Base-by-base conservation (phyloP, 2,797 vertebrate genomes). In the Heteromormyrus szaboi region DNA sequence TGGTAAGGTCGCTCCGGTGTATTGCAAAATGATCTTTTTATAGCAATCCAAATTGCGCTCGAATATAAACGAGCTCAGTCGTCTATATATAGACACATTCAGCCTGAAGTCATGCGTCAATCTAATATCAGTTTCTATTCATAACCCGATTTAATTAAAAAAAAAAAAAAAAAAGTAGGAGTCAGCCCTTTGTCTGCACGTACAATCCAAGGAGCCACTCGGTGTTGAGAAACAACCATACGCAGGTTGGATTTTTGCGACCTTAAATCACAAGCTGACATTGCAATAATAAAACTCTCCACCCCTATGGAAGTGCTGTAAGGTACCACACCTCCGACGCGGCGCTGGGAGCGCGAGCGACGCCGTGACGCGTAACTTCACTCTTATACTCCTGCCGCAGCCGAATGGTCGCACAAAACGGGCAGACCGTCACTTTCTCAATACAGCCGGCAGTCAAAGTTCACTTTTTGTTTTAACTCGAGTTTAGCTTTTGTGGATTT, bases 261-360 rank as follows among this genome's bases (percentile, higher is more conserved):
- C 95, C 95, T 96, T 97, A 96, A 96, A 95, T 93, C 90, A 90
- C 91, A 93, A 90, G 94, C 95, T 95, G 95, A 96, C 95, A 93
- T 89, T 92, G 94, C 93, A 93, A 91, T 93, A 93, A 91, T 89
- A 0, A 65, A 25, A 89, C 87, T 91, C 95, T 94, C 94, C 95
- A 72, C 95, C 95, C 95, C 93, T 94, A 91, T 91, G 91, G 88
- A 87, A 89, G 91, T 91, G 87, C 83, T 1, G 91, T 93, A 92
- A 93, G 94, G 92, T 92, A 92, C 91, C 93, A 93, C 94, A 94
- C 95, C 93, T 94, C 93, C 91, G 88, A 91, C 25, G 25, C 68
- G 85, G 5, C 62, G 68, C 86, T 91, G 91, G 90, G 90, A 88
- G 53, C 8, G 14, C 87, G 90, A 87, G 65, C 91, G 51, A 90